These are phyloP conservation scores for Elysia crispata DNA, from an alignment of 2,888 invertebrate genomes.

Conservation along the genomic window DNA sequence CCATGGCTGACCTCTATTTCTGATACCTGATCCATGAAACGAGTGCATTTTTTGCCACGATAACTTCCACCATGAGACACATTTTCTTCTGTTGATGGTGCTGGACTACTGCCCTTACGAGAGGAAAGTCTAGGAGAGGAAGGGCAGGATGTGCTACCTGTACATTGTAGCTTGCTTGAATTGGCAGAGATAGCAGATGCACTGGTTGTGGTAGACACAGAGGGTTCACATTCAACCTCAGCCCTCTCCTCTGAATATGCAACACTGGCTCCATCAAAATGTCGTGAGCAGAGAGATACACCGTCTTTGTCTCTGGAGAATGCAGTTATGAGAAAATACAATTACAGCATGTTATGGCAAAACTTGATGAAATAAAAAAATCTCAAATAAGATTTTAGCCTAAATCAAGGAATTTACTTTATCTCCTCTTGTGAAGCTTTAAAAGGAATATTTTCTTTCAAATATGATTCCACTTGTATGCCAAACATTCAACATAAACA, in stretches of 20 bases:
- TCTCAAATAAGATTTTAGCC: too few species aligned
- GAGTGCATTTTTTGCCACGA: slow-evolving; percentile 46
- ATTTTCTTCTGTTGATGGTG: slow-evolving; percentile 35
- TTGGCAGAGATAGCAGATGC: slow-evolving; percentile 6
- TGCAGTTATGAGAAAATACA: too few species aligned
- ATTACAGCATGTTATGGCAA: too few species aligned
- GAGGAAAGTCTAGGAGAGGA: slow-evolving; percentile 36
- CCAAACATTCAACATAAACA: too few species aligned
- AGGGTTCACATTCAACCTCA: slow-evolving; percentile 27
- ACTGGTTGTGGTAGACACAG: too few species aligned
- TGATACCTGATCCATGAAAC: slow-evolving; percentile 43
- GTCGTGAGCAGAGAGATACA: slow-evolving; percentile 54
- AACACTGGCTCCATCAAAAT: slow-evolving; percentile 51
- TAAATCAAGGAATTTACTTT: too few species aligned
- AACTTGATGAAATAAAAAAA: too few species aligned
- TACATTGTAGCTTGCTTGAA: slow-evolving; percentile 24
- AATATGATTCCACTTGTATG: too few species aligned
- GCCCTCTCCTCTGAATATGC: slow-evolving; percentile 33
- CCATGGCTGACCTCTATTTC: slow-evolving; percentile 32
- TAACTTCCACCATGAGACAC: slow-evolving; percentile 10
- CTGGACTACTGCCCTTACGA: slow-evolving; percentile 43
- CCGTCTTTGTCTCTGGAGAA: slow-evolving; percentile 61
- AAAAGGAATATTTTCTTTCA: too few species aligned
- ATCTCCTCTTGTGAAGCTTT: too few species aligned
- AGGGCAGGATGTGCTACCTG: slow-evolving; percentile 43